Conservation (phyloP, 2,888 invertebrate species). For the Lithophane leautieri region DNA sequence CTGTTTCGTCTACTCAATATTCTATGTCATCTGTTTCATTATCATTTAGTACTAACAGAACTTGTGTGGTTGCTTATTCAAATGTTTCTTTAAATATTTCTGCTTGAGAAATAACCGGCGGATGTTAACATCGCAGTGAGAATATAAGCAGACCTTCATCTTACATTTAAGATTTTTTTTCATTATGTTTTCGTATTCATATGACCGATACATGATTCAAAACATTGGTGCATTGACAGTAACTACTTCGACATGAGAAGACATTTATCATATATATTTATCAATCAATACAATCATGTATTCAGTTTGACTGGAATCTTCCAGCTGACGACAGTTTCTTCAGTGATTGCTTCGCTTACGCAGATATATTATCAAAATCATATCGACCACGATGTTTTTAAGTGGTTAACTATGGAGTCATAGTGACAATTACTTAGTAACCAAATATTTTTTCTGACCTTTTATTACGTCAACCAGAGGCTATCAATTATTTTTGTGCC, state of each 20-base stretch:
- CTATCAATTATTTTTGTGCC: conserved; percentile 70
- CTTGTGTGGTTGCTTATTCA: conserved; percentile 23
- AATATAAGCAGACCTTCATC: conserved; percentile 25
- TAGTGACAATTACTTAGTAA: conserved; percentile 63
- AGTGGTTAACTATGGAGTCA: conserved; percentile 63
- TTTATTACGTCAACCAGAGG: conserved; percentile 77
- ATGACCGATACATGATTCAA: conserved; percentile 36
- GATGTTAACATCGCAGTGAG: conserved; percentile 38
- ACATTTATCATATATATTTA: conserved; percentile 13
- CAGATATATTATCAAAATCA: conserved; percentile 52
- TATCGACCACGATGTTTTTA: conserved; percentile 51
- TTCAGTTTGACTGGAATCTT: conserved; percentile 49
- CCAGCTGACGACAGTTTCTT: conserved; percentile 48
- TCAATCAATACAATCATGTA: conserved; percentile 28
- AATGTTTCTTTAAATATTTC: conserved; percentile 38
- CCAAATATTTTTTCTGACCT: conserved; percentile 75
- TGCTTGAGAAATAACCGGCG: conserved; percentile 35
- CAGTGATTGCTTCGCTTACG: conserved; percentile 38
- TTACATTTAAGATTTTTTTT: conserved; percentile 20
- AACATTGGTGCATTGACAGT: conserved; percentile 33
- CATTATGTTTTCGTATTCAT: conserved; percentile 33
- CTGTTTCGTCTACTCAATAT: conserved; percentile 44
- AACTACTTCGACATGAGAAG: conserved; percentile 23
- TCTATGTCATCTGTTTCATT: conserved; percentile 47
- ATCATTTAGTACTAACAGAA: conserved; percentile 48